These are phyloP conservation scores for Sander lucioperca DNA, from an alignment of 2,113 vertebrate genomes.

Conservation along the genomic window DNA sequence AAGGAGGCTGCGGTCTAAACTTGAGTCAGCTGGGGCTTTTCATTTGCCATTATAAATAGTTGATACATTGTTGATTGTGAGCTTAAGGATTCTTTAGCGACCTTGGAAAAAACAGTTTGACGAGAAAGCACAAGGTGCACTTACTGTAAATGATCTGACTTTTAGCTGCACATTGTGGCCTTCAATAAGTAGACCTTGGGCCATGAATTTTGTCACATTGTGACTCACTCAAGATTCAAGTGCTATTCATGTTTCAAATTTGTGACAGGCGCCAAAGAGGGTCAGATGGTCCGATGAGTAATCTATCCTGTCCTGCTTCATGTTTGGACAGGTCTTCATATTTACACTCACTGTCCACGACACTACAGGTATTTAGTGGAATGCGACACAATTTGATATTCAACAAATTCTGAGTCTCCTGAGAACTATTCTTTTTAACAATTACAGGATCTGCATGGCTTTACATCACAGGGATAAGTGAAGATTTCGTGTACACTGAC, in stretches of 20 bases:
- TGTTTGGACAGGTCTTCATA: background rate
- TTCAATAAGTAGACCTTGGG: background rate
- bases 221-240: background rate
- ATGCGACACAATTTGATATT: too few species aligned
- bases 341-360: background rate
- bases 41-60: background rate
- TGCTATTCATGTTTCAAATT: background rate
- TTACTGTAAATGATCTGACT: background rate
- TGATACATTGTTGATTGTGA: slow-evolving; percentile 19
- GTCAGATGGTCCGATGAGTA: background rate
- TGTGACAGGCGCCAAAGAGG: background rate
- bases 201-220: background rate
- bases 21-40: slow-evolving; percentile 8
- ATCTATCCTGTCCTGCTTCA: background rate
- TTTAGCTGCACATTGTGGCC: background rate
- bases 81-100: slow-evolving; percentile 13
- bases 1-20: background rate
- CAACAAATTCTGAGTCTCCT: background rate
- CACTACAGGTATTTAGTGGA: too few species aligned
- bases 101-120: slow-evolving; percentile 3
- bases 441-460: background rate
- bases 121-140: rapidly evolving
- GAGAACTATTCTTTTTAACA: background rate
- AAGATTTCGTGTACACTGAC: too few species aligned
- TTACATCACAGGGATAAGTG: background rate